Percentiles rank a stretch among this genome's conserved stretches.
These are phyloP conservation scores for Aeoliscus strigatus DNA, from an alignment of 2,797 vertebrate species.

Conservation along the genomic window DNA sequence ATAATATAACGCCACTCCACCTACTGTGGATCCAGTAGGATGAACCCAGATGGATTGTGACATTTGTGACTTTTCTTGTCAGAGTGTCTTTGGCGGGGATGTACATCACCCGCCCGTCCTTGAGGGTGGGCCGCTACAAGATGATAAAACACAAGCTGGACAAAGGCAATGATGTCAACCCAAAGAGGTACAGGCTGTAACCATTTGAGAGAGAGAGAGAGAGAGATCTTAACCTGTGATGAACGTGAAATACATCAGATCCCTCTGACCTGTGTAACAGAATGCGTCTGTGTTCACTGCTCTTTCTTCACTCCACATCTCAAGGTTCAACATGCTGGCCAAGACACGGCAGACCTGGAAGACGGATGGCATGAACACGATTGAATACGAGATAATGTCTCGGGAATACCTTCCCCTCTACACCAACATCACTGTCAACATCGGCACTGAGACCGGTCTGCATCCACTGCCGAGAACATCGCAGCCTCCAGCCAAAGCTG, in stretches of 20 bases:
- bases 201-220: too few relatives aligned
- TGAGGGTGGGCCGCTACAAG: constrained; percentile 77
- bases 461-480: constrained; percentile 1
- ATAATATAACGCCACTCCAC: too few relatives aligned
- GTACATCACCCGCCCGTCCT: constrained; percentile 77
- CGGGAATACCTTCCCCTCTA: constrained; percentile 73
- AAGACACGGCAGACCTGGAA: constrained; percentile 75
- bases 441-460: constrained; percentile 68
- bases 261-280: too few relatives aligned
- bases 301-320: background rate
- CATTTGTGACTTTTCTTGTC: constrained; percentile 5
- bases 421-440: constrained; percentile 81
- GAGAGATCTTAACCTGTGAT: too few relatives aligned
- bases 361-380: constrained; percentile 74
- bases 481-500: constrained; percentile 9
- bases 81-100: constrained; percentile 81
- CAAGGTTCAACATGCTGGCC: constrained; percentile 80
- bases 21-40: too few relatives aligned
- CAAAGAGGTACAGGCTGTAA: constrained; percentile 76
- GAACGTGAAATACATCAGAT: too few relatives aligned
- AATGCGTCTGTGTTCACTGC: background rate
- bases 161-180: constrained; percentile 77
- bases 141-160: constrained; percentile 85
- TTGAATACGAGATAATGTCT: constrained; percentile 71
- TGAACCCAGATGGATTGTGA: background rate